Conservation (phyloP, 2,797 vertebrate species). For the Brotula barbata region DNA sequence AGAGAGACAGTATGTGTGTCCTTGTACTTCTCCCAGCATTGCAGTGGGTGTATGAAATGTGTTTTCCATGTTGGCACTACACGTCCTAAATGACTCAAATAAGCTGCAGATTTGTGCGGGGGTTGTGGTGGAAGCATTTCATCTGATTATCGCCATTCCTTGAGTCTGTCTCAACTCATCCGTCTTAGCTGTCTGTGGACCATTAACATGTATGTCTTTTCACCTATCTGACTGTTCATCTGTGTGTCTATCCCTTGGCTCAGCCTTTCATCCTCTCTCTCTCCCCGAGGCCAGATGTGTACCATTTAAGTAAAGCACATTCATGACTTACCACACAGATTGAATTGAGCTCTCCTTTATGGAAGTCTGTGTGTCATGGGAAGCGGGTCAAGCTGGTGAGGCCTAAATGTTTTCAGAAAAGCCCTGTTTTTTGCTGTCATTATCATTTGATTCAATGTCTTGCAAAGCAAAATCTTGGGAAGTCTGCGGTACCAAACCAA, state of each 20-base stretch:
- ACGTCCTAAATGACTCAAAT: conserved; percentile 56
- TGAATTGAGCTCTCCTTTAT: conserved; percentile 17
- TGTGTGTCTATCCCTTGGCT: conserved; percentile 11
- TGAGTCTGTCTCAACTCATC: conserved; percentile 30
- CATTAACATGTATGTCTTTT: conserved; percentile 24
- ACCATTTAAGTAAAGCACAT: conserved; percentile 33
- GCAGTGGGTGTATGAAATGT: conserved; percentile 38
- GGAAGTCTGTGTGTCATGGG: no score
- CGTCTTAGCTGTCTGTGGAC: conserved; percentile 17
- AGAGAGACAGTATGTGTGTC: conserved; percentile 14
- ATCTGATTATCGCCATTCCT: conserved; percentile 53
- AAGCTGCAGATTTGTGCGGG: conserved; percentile 43
- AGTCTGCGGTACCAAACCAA: no score
- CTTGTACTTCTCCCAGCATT: conserved; percentile 15
- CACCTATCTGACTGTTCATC: conserved; percentile 1
- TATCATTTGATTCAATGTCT: no score
- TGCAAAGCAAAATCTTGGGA: no score
- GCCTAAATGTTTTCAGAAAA: no score
- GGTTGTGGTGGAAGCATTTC: conserved; percentile 49
- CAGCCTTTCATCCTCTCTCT: conserved; percentile 15
- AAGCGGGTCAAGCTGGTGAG: no score
- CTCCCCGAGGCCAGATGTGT: conserved; percentile 27
- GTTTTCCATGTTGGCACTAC: conserved; percentile 38
- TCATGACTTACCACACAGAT: conserved; percentile 25
- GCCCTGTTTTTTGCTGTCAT: no score